phyloP scores from a whole-genome alignment of 2,113 vertebrate genomes.

The Phyllostomus hastatus region DNA sequence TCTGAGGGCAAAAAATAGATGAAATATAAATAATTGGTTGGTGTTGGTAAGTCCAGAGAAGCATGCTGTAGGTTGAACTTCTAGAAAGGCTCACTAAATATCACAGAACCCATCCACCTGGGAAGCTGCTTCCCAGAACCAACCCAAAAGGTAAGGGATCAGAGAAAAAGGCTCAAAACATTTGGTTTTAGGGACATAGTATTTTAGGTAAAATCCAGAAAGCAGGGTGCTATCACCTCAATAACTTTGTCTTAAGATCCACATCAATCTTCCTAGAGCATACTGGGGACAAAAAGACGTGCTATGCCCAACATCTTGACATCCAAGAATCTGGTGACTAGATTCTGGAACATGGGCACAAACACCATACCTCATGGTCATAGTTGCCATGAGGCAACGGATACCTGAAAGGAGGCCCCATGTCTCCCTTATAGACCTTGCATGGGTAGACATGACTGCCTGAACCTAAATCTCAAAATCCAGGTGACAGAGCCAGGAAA shows the following conservation, averaged over 20 bases:
- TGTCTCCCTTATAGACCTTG: neutral
- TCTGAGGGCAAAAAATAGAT: neutral
- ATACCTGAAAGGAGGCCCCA: neutral
- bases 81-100: neutral
- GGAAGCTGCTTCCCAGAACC: neutral
- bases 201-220: neutral
- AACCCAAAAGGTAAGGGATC: neutral
- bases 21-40: neutral
- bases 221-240: neutral
- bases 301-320: neutral
- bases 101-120: neutral
- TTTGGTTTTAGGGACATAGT: neutral
- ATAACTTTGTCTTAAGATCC: neutral
- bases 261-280: neutral
- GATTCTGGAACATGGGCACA: neutral
- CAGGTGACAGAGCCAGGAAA: neutral
- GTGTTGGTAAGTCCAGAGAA: neutral
- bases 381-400: neutral
- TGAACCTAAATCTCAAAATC: neutral
- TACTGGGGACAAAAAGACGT: too few relatives aligned
- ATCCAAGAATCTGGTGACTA: neutral
- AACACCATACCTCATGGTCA: neutral
- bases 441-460: neutral
- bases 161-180: neutral
- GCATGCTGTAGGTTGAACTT: neutral